phyloP scores from a whole-genome alignment of 1,140 invertebrate genomes.

The Dufourea novaeangliae region DNA sequence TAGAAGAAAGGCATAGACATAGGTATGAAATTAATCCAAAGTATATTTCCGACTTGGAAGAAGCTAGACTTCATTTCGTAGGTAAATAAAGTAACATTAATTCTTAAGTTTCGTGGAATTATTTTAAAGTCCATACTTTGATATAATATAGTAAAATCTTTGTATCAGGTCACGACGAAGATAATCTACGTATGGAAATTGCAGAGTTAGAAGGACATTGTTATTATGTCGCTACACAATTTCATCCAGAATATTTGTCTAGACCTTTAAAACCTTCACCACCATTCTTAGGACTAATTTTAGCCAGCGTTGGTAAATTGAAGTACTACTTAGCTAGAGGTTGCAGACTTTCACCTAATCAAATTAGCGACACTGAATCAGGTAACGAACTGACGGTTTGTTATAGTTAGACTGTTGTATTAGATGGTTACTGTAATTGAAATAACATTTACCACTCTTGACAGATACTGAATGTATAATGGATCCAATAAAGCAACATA shows the following conservation, averaged over 20 bases:
- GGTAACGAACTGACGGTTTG: constrained; percentile 73
- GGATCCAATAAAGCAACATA: constrained; percentile 20
- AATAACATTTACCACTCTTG: constrained; percentile 13
- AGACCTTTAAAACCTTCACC: constrained; percentile 96
- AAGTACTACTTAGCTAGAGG: constrained; percentile 87
- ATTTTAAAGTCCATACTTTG: neutral
- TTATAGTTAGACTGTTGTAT: neutral
- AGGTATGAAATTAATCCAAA: constrained; percentile 97
- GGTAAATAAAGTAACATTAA: constrained; percentile 81
- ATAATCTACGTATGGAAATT: constrained; percentile 92
- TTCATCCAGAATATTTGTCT: constrained; percentile 98
- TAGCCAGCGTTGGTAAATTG: constrained; percentile 91
- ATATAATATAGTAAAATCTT: neutral
- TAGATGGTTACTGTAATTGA: neutral
- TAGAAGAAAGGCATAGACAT: constrained; percentile 99
- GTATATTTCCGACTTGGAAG: constrained; percentile 90
- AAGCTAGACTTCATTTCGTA: constrained; percentile 94
- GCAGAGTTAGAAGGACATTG: constrained; percentile 89
- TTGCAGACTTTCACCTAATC: constrained; percentile 86
- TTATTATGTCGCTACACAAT: constrained; percentile 98
- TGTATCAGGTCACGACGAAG: constrained; percentile 85
- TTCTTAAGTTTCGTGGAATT: neutral
- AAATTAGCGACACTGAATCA: constrained; percentile 87
- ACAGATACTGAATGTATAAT: constrained; percentile 35
- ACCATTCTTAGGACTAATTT: constrained; percentile 96